A percentile compares a stretch with the other conserved stretches of the same genome.
Evolutionary conservation across 1,140 invertebrate genomes (phyloP).

Genomic region (Drosophila bifasciata): DNA sequence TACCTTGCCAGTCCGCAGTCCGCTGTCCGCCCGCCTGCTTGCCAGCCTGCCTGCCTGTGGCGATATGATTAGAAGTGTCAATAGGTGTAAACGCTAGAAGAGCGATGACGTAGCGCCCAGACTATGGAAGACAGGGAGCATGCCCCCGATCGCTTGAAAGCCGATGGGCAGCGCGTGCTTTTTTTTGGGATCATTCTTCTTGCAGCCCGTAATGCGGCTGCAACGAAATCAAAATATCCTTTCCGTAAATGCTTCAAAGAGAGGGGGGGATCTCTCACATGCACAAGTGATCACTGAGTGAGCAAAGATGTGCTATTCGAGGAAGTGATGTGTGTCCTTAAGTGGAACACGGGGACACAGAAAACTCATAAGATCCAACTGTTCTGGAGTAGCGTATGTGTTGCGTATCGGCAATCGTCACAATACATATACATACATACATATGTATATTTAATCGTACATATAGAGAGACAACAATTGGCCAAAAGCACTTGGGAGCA

Average conservation of each 20-base stretch:
- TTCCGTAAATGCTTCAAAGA: neutral
- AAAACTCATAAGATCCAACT: too few species aligned
- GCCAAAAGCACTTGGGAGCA: constrained; percentile 49
- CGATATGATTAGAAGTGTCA: constrained; percentile 79
- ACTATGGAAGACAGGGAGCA: constrained; percentile 5
- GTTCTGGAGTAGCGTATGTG: constrained; percentile 8
- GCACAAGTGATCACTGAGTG: too few species aligned
- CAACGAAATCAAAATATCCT: neutral
- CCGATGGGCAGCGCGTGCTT: constrained; percentile 9
- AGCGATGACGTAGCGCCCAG: constrained; percentile 37
- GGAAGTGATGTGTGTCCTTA: too few species aligned
- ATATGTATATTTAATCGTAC: too few species aligned
- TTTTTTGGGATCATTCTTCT: too few species aligned
- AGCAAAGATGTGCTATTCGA: too few species aligned
- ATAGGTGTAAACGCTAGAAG: constrained; percentile 55
- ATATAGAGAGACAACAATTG: constrained; percentile 53
- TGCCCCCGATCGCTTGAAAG: neutral
- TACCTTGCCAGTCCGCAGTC: constrained; percentile 34
- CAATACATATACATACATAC: constrained; percentile 10
- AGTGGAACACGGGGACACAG: too few species aligned
- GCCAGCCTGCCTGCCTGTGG: neutral
- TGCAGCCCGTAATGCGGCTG: too few species aligned
- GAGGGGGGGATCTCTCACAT: too few species aligned
- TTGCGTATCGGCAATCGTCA: constrained; percentile 18
- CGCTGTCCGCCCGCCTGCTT: too few species aligned